Evolutionary conservation across 2,797 vertebrate species (phyloP), one percentile per base, ranked within the genome.

Genomic region (Tiaroga cobitis): DNA sequence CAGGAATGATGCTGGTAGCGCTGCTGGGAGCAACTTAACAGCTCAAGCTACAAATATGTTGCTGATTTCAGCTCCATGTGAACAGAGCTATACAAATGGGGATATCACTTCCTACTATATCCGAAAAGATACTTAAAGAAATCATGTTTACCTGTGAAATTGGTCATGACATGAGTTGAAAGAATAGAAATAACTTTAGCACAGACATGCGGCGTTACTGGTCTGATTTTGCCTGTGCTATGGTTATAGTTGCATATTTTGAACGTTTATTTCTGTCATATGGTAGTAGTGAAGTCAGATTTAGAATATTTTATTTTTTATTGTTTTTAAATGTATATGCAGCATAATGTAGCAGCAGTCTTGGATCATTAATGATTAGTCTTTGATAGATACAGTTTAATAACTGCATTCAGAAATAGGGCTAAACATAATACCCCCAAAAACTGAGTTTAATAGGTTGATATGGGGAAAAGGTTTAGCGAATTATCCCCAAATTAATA

Each of bases 1-100:
- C 32, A 56, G 49, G 34, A 26, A 61, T 41, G 24, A 78, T 19
- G 24, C 24, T 78, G 67, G 54, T 41, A 26, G 21, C 24, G 7
- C 32, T 24, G 11, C 21, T 24, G 32, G 21, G 1, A 59, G 54
- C 54, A 78, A 61, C 54, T n/a, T 61, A 78, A 61, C 8, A 78
- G 34, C 54, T 41, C 56, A 63, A 43, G 75, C 24, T 19, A 78
- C 37, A 78, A 43, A 78, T 41, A 63, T 41, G 61, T 61, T 0
- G 54, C 75, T 61, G 75, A 61, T 61, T 41, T 78, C 75, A 78
- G 75, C 56, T 41, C 75, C 3, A 37, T 61, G 21, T 37, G 34
- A 41, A 39, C 51, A 61, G 21, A 77, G 75, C 24, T 39, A 16
- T 61, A 41, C 34, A 41, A 13, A 77, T 78, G 15, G 24, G 41